Percentiles rank a stretch among this genome's conserved stretches.
Conservation (phyloP, 2,113 vertebrate genomes). For the Upupa epops region DNA sequence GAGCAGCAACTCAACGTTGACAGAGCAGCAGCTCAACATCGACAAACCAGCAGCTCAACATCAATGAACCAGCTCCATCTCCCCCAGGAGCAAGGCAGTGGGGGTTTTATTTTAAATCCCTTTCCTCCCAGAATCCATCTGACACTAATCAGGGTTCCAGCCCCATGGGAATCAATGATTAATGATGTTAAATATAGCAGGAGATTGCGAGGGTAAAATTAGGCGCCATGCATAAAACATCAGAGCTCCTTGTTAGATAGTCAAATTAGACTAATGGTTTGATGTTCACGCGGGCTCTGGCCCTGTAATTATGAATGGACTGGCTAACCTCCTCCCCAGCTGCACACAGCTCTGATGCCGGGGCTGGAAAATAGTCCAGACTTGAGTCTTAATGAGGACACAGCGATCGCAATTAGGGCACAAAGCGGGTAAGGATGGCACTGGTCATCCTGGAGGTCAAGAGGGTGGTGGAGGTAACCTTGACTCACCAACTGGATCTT, state of each 20-base stretch:
- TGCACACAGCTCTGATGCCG: neutral
- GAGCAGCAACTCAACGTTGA: no score
- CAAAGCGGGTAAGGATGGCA: neutral
- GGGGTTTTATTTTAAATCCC: neutral
- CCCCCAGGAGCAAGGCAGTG: neutral
- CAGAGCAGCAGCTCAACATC: no score
- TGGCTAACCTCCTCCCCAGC: neutral
- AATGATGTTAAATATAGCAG: constrained; percentile 81
- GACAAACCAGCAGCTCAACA: neutral
- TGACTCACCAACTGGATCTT: fast-evolving
- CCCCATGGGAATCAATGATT: constrained; percentile 75
- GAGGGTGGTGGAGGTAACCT: no score
- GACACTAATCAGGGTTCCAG: constrained; percentile 76
- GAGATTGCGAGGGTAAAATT: constrained; percentile 71
- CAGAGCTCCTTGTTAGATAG: constrained; percentile 50
- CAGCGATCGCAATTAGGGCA: fast-evolving
- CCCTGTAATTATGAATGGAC: neutral
- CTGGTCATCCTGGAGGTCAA: neutral
- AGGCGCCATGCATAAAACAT: constrained; percentile 81
- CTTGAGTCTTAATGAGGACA: neutral
- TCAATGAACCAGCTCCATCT: fast-evolving
- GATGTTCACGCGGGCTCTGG: neutral
- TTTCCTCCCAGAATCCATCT: constrained; percentile 56
- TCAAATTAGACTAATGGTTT: constrained; percentile 54
- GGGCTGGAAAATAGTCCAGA: neutral